Base-by-base conservation (phyloP, 2,113 vertebrate genomes). In the Dipodomys stephensi region DNA sequence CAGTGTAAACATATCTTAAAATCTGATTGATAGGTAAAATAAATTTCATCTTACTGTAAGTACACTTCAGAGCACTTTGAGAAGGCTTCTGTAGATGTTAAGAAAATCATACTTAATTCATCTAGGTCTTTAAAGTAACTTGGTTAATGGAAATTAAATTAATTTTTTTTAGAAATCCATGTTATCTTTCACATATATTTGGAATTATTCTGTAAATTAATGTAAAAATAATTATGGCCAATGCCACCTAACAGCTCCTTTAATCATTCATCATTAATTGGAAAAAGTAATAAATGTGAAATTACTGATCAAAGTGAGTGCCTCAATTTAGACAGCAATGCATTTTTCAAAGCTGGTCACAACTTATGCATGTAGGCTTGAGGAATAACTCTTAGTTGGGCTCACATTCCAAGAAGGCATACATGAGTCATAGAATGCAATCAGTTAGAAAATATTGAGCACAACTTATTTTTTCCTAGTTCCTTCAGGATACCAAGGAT, bases 161-260 rank as follows among this genome's bases (percentile, higher is more conserved):
- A 90, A 64, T 78, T 11, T 94, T 94, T 81, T 83, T 96, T 60
- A 83, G 57, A 96, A 95, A 92, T 74, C 22, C n/a, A 46, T 90
- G 39, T 72, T 91, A 80, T 86, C 74, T 91, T 95, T 94, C 57
- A 39, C 88, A 95, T 87, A 67, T 83, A 93, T 91, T 72, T 83
- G 28, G 67, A 95, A 91, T 88, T 91, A 91, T 77, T 83, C 69
- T 81, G n/a, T 87, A 94, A 83, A 96, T 87, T 73, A 97, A 32
- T 86, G 88, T 83, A 22, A 84, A 87, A 73, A 89, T 73, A 91
- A 87, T 92, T 67, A 91, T 68, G 39, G 12, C 18, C 44, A 94
- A 91, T 69, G 39, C 20, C 57, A 95, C 32, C 35, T 89, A 89
- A 83, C 4, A 84, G 35, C 15, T 95, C 49, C 32, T 94, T 49